phyloP scores from a whole-genome alignment of 2,888 invertebrate genomes.

The Limenitis camilla region DNA sequence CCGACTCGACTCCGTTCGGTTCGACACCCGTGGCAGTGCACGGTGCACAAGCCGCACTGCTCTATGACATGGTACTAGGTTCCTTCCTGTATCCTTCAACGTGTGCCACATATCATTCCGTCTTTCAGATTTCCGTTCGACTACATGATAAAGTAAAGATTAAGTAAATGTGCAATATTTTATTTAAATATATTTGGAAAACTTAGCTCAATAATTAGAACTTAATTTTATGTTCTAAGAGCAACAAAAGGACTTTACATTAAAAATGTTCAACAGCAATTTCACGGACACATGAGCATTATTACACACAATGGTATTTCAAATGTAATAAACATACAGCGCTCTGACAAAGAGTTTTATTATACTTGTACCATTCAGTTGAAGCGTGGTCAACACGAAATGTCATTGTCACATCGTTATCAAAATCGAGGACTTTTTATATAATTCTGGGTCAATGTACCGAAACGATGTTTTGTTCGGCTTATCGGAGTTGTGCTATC shows the following conservation, averaged over 20 bases:
- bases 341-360: slow-evolving; percentile 10
- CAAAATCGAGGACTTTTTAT: slow-evolving; percentile 68
- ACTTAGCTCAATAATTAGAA: too few species aligned
- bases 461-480: slow-evolving; percentile 66
- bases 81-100: slow-evolving; percentile 10
- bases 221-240: too few species aligned
- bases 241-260: too few species aligned
- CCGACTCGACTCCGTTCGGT: slow-evolving; percentile 20
- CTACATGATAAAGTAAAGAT: too few species aligned
- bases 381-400: slow-evolving; percentile 45
- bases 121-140: too few species aligned
- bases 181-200: too few species aligned
- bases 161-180: too few species aligned
- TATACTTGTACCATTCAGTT: slow-evolving; percentile 14
- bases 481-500: slow-evolving; percentile 61
- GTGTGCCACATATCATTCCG: neutral
- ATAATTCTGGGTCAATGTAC: slow-evolving; percentile 74
- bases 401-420: slow-evolving; percentile 69
- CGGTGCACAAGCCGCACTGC: neutral
- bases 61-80: neutral
- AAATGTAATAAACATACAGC: neutral
- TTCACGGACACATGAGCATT: too few species aligned
- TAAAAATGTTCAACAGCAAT: too few species aligned
- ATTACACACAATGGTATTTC: too few species aligned
- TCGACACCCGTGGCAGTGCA: slow-evolving; percentile 5